Percentiles rank a stretch among this genome's conserved stretches.
Conservation (phyloP, 2,888 invertebrate genomes). For the Crematogaster levior region DNA sequence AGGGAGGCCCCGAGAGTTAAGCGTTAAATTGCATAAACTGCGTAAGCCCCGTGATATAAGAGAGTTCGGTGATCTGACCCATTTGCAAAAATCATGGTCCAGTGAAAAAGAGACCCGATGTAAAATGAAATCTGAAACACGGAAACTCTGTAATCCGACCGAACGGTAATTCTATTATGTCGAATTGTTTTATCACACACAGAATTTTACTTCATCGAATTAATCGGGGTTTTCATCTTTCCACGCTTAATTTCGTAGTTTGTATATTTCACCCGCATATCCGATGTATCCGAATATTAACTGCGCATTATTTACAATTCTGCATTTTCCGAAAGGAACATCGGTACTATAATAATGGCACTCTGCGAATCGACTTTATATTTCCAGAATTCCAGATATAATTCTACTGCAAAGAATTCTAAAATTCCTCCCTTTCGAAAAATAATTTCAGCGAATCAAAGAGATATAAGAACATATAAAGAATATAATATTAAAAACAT, state of each 20-base stretch:
- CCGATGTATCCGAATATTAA: neutral
- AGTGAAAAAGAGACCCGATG: neutral
- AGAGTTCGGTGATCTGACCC: slow-evolving; percentile 33
- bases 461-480: too few species aligned
- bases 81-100: slow-evolving; percentile 2
- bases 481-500: too few species aligned
- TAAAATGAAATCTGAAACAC: slow-evolving; percentile 8
- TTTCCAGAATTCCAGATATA: neutral
- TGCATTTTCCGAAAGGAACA: neutral
- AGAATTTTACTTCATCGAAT: slow-evolving; percentile 31
- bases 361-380: neutral
- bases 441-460: neutral
- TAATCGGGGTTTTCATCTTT: slow-evolving; percentile 27
- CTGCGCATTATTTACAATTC: neutral
- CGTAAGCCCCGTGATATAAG: slow-evolving; percentile 10
- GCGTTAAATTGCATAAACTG: slow-evolving; percentile 22
- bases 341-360: neutral
- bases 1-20: neutral
- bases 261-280: neutral
- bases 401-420: neutral
- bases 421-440: neutral
- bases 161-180: slow-evolving; percentile 7
- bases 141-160: slow-evolving; percentile 11
- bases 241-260: neutral
- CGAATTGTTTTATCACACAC: slow-evolving; percentile 24